phyloP scores from a whole-genome alignment of 2,113 vertebrate genomes.

The Delphinapterus leucas region DNA sequence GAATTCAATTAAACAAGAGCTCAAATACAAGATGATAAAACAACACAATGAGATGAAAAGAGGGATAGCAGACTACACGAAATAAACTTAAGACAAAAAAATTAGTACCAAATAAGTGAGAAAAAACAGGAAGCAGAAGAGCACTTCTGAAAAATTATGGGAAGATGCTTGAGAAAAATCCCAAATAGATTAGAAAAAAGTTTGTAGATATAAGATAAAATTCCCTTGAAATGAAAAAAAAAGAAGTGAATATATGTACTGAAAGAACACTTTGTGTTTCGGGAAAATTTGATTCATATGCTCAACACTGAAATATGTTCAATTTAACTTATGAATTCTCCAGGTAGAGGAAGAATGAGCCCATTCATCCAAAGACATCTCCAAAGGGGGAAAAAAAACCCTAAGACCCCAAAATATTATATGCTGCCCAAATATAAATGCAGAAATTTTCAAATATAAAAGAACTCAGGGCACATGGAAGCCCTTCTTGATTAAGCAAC shows the following conservation, averaged over 20 bases:
- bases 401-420: background rate
- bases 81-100: constrained; percentile 18
- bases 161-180: background rate
- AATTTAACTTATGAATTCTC: background rate
- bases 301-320: background rate
- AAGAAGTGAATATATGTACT: background rate
- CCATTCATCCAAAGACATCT: background rate
- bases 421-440: background rate
- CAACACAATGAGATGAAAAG: background rate
- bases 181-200: background rate
- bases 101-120: background rate
- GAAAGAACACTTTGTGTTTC: background rate
- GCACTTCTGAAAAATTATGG: background rate
- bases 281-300: background rate
- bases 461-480: background rate
- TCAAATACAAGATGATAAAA: background rate
- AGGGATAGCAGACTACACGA: background rate
- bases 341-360: background rate
- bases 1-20: background rate
- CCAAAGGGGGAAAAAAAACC: background rate
- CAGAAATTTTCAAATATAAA: background rate
- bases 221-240: background rate
- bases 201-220: background rate
- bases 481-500: background rate
- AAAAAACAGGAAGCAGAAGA: background rate